Base-by-base conservation (phyloP, 2,113 vertebrate genomes). In the Neomonachus schauinslandi region DNA sequence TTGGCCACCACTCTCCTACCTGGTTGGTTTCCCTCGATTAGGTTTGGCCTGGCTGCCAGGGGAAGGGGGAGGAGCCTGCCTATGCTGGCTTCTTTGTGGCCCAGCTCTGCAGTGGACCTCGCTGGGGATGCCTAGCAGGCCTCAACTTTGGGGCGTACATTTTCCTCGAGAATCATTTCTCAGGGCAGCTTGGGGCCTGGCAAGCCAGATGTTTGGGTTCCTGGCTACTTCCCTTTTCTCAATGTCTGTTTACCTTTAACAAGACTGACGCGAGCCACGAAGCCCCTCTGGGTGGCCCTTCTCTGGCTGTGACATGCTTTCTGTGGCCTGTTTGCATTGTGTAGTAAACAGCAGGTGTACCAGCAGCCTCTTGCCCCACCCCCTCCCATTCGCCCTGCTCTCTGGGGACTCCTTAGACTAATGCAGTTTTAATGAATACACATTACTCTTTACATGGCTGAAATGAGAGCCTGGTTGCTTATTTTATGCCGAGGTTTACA, bases 361-460 rank as follows among this genome's bases (percentile, higher is more conserved):
- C 39, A 61, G 74, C 61, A 95, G 94, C 88, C 69, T 89, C 57
- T 63, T 7, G 51, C 49, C 42, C 51, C 49, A 2, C 5, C 67
- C 82, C 16, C 28, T 74, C 91, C 57, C 0, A 3, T 33, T 36
- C 46, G 59, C 19, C 51, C 72, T 0, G 0, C 5, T 89, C 98
- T 91, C 97, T 46, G 77, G 96, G 95, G 98, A 85, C 96, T 96
- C 81, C 85, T 97, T 92, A 96, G 77, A 82, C 95, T 95, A 91
- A 97, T 97, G 97, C 92, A 95, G 96, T 97, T 97, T 96, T 97
- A 97, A 98, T 98, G 97, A 98, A 97, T 94, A 95, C 88, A 92
- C 85, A 95, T 97, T 72, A 82, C 81, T 98, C 93, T 97, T 97
- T 97, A 87, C 95, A 93, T 36, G 96, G 61, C 92, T 94, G 95